Evolutionary conservation across 2,888 invertebrate species (phyloP), one percentile per base, ranked within the genome.

Genomic region (Drosophila colorata): DNA sequence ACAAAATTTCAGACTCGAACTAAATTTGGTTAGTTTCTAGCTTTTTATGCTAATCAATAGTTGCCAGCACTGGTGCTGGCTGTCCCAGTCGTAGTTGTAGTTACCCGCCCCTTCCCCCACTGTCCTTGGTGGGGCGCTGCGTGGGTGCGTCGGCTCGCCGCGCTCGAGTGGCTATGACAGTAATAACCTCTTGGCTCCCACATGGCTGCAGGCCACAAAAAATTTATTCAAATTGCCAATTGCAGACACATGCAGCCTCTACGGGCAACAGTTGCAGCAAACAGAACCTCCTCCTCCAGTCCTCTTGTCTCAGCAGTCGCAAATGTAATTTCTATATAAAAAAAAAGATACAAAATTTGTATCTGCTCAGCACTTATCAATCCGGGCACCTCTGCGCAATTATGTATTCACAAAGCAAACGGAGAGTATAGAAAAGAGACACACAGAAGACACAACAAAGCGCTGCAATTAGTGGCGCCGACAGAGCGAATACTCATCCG

Each of bases 161-260:
- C 69, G 79, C 82, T 85, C 77, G 71, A 71, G 66, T 72, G 81
- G 72, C 72, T 75, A 68, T 78, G 86, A 86, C 86, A 82, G 86
- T 86, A 83, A 82, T 86, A 82, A 75, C 82, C 83, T 82, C 86
- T 86, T 83, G 74, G 84, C 67, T 70, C 69, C 84, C 83, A 78
- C 76, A 73, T 73, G 69, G 66, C 73, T 70, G 51, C 58, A 33
- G 56, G 55, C 46, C 61, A 65, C 56, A 67, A 60, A 49, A 52
- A 47, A 74, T 71, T 59, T 83, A 83, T 83, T 78, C 69, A 83
- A 86, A 86, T 83, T 76, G 70, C 69, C 59, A 71, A 72, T 66
- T 67, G 74, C 67, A 80, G 52, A 49, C 48, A 23, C 33, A 49
- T 59, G 57, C 70, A 66, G 51, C 23, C 56, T 44, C 47, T 40